Conservation (phyloP, 1,140 invertebrate species). For the Drosophila santomea region DNA sequence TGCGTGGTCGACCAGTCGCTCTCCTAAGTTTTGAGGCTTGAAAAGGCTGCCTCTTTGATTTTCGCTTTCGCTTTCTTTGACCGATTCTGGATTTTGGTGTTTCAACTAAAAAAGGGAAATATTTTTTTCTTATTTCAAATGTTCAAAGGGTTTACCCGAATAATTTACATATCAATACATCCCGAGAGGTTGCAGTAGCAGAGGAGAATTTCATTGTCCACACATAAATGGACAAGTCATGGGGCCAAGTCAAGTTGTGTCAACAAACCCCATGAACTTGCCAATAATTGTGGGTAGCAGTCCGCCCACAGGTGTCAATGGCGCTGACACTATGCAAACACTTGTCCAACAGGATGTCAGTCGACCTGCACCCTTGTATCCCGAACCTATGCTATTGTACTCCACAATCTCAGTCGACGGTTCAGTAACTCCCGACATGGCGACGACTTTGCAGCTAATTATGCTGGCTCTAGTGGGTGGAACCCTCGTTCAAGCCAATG, state of each 20-base stretch:
- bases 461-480: slow-evolving; percentile 51
- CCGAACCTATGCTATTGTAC: slow-evolving; percentile 26
- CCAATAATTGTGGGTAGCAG: slow-evolving; percentile 64
- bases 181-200: background rate
- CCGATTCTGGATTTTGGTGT: slow-evolving; percentile 41
- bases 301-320: slow-evolving; percentile 46
- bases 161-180: background rate
- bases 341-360: slow-evolving; percentile 47
- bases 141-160: background rate
- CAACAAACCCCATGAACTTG: slow-evolving; percentile 51
- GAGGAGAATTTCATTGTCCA: background rate
- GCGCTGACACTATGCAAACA: slow-evolving; percentile 65
- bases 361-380: slow-evolving; percentile 2
- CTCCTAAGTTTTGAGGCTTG: slow-evolving; percentile 37
- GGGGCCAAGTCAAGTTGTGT: slow-evolving; percentile 15
- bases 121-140: background rate
- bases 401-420: slow-evolving; percentile 41
- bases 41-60: slow-evolving; percentile 32
- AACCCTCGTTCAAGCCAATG: slow-evolving; percentile 23
- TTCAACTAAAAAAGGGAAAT: slow-evolving; percentile 22
- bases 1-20: slow-evolving; percentile 4
- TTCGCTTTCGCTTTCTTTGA: slow-evolving; percentile 52
- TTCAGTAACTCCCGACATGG: slow-evolving; percentile 62
- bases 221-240: slow-evolving; percentile 26
- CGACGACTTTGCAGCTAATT: slow-evolving; percentile 52